Percentiles rank a stretch among this genome's conserved stretches.
Evolutionary conservation across 2,113 vertebrate species (phyloP).

Genomic region (Cariama cristata): DNA sequence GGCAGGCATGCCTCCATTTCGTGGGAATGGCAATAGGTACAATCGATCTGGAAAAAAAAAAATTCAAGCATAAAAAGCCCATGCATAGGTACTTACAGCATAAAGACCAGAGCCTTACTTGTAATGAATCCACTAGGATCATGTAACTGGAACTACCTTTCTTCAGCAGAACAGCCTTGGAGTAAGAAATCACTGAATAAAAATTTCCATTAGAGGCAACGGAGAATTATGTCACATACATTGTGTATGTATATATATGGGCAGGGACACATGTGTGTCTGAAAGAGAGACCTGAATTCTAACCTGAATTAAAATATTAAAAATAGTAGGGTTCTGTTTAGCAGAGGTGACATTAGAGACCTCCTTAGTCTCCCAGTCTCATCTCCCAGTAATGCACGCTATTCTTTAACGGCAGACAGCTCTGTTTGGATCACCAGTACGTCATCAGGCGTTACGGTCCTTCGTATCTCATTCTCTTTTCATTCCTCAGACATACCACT

Average conservation of each 20-base stretch:
- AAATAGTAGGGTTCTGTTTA: conserved; percentile 22
- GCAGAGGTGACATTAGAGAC: neutral
- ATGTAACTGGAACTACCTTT: neutral
- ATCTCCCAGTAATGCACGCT: neutral
- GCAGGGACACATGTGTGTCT: neutral
- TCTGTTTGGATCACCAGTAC: neutral
- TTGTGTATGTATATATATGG: neutral
- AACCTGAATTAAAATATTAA: conserved; percentile 50
- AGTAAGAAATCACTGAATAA: neutral
- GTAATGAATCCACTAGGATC: neutral
- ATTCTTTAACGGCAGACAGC: conserved; percentile 2
- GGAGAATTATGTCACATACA: neutral
- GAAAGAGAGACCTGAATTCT: conserved; percentile 30
- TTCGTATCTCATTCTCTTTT: neutral
- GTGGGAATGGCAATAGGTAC: neutral
- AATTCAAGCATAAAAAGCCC: neutral
- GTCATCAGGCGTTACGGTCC: neutral
- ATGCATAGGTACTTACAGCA: neutral
- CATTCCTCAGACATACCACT: neutral
- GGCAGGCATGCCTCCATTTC: neutral
- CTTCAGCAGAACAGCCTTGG: neutral
- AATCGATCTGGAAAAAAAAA: conserved; percentile 10
- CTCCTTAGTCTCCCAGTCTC: neutral
- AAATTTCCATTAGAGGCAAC: neutral
- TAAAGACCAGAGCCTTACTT: neutral